Percentiles rank a stretch among this genome's conserved stretches.
These are phyloP conservation scores for Brachyptera risi DNA, from an alignment of 2,888 invertebrate species.

Conservation along the genomic window DNA sequence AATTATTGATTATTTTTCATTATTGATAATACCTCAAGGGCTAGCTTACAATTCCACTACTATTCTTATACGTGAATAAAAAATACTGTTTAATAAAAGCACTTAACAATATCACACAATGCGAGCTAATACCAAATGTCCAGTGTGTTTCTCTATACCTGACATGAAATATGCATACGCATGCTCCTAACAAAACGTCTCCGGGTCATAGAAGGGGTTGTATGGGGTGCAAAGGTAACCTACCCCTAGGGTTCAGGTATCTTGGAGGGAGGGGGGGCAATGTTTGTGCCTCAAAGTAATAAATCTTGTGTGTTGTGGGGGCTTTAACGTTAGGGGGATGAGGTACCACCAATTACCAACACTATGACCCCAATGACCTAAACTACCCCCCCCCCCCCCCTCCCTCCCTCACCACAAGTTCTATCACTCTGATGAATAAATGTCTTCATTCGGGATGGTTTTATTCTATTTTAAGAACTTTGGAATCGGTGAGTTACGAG, in stretches of 20 bases:
- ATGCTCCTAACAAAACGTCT: neutral
- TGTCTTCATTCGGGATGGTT: no score
- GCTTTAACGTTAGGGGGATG: neutral
- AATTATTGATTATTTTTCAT: no score
- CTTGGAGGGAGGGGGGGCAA: neutral
- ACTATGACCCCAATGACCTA: no score
- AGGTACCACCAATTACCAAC: conserved; percentile 1
- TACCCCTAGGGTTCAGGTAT: neutral
- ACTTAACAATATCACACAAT: neutral
- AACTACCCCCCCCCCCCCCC: no score
- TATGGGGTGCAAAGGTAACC: neutral
- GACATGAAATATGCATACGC: neutral
- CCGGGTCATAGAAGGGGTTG: neutral
- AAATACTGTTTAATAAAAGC: neutral
- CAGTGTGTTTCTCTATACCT: neutral
- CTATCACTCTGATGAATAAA: no score
- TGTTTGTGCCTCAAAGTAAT: neutral
- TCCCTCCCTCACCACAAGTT: no score
- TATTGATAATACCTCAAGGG: no score
- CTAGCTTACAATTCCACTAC: no score
- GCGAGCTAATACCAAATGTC: no score
- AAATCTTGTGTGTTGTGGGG: conserved; percentile 6
- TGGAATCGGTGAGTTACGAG: no score
- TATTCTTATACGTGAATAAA: neutral
- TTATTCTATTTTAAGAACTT: no score